phyloP scores from a whole-genome alignment of 2,888 invertebrate species.

The Germaria angustata region DNA sequence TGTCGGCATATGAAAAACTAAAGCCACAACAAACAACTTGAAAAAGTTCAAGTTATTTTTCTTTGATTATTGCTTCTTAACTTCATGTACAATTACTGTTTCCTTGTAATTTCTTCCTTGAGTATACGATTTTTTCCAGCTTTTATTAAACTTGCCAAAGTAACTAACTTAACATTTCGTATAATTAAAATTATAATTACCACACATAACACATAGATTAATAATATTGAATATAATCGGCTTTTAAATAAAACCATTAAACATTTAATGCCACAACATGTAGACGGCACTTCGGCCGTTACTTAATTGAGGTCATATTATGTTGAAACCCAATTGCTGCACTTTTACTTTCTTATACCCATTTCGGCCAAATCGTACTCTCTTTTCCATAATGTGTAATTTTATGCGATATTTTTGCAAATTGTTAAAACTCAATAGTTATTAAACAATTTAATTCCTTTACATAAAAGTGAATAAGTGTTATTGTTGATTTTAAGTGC shows the following conservation, averaged over 20 bases:
- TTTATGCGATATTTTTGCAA: background rate
- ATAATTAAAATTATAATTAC: background rate
- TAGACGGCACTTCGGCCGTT: background rate
- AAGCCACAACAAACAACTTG: too few relatives aligned
- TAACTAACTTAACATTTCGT: background rate
- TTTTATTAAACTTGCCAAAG: too few relatives aligned
- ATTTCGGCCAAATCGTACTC: background rate
- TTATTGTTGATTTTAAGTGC: slow-evolving; percentile 2
- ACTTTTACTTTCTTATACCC: slow-evolving; percentile 38
- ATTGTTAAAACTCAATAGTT: background rate
- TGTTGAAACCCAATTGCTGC: slow-evolving; percentile 11
- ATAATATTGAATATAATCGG: background rate
- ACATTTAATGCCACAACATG: background rate
- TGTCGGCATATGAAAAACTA: too few relatives aligned
- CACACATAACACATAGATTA: background rate
- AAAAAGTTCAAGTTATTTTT: too few relatives aligned
- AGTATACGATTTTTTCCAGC: too few relatives aligned
- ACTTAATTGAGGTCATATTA: slow-evolving; percentile 43
- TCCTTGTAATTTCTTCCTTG: too few relatives aligned
- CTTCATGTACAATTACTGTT: too few relatives aligned
- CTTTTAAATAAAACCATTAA: background rate
- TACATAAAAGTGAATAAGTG: too few relatives aligned
- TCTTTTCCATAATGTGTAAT: background rate
- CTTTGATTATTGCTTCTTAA: too few relatives aligned
- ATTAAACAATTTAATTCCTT: too few relatives aligned